Percentiles rank a stretch among this genome's conserved stretches.
Evolutionary conservation across 2,888 invertebrate genomes (phyloP).

Genomic region (Limnephilus auricula): DNA sequence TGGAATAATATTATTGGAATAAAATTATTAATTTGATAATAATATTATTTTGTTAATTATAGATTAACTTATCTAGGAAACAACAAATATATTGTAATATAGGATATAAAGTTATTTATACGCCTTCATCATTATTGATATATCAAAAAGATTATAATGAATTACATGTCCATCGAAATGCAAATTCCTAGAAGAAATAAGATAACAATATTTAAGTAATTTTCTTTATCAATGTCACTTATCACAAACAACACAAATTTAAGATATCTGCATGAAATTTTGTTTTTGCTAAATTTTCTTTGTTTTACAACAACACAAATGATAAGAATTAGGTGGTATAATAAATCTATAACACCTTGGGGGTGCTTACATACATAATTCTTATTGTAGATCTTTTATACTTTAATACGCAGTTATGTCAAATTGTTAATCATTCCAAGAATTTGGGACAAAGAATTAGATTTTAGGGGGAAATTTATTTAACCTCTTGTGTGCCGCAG

Average conservation of each 20-base stretch:
- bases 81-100: not conserved
- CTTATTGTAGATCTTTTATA: not conserved
- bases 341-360: not conserved
- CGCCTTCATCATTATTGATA: not conserved
- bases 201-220: not conserved
- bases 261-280: too few species aligned
- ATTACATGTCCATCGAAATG: not conserved
- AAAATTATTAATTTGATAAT: too few species aligned
- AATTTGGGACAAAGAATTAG: not conserved
- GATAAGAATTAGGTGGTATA: not conserved
- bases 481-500: not conserved
- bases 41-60: not conserved
- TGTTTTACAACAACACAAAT: not conserved
- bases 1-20: too few species aligned
- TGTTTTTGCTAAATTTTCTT: not conserved
- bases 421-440: not conserved
- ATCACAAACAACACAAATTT: not conserved
- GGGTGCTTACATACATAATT: not conserved
- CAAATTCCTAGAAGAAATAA: not conserved
- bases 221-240: not conserved
- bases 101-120: not conserved
- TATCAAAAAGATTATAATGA: not conserved
- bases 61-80: not conserved
- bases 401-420: not conserved
- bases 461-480: not conserved